Conservation (phyloP, 2,113 vertebrate genomes). For the Eurystomus gularis region DNA sequence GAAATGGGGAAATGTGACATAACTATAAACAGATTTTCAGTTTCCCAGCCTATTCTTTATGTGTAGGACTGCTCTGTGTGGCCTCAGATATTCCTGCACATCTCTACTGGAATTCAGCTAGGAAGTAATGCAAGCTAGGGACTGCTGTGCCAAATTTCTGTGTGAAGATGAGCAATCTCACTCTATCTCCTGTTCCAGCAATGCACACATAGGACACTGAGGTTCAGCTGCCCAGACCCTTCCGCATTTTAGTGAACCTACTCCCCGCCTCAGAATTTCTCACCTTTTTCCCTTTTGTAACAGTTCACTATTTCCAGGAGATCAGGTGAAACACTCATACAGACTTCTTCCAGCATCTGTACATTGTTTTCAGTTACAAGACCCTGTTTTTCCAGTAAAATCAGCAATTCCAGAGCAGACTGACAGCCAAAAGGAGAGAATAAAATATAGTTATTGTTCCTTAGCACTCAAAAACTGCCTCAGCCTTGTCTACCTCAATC, state of each 20-base stretch:
- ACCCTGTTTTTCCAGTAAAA: conserved; percentile 59
- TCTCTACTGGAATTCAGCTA: not conserved
- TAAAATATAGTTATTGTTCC: not conserved
- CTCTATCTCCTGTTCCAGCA: not conserved
- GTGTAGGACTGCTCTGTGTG: not conserved
- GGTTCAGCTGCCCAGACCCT: not conserved
- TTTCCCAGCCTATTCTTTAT: not conserved
- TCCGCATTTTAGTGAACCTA: not conserved
- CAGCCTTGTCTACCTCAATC: not conserved
- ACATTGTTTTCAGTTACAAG: conserved; percentile 60
- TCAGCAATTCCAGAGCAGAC: conserved; percentile 69
- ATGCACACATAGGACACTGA: not conserved
- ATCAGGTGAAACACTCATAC: not conserved
- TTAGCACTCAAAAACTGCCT: not conserved
- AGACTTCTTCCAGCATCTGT: conserved; percentile 29
- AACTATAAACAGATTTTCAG: not conserved
- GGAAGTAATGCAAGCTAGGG: not conserved
- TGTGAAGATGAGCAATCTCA: not conserved
- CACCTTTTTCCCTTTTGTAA: conserved; percentile 68
- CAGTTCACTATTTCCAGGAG: conserved; percentile 44
- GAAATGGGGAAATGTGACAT: not conserved
- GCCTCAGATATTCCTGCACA: not conserved
- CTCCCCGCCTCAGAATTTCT: not conserved
- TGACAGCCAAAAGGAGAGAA: conserved; percentile 36
- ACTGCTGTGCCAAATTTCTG: not conserved